These are phyloP conservation scores for Loxodonta africana DNA, from an alignment of 2,113 vertebrate genomes.

Conservation along the genomic window DNA sequence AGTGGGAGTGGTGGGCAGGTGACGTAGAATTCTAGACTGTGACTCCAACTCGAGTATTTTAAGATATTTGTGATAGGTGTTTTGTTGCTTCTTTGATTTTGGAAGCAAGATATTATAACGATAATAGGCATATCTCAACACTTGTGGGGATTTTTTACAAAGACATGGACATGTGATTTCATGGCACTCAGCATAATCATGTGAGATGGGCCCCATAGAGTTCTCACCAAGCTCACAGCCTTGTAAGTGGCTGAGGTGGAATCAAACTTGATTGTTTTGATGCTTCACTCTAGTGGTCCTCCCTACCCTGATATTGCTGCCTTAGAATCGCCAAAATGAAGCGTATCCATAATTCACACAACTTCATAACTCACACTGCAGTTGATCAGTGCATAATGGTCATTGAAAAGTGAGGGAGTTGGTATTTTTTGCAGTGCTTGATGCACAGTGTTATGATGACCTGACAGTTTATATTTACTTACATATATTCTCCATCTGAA, in stretches of 20 bases:
- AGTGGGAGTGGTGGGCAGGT: background rate
- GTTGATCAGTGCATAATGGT: background rate
- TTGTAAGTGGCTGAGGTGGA: background rate
- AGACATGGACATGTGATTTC: background rate
- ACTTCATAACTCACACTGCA: background rate
- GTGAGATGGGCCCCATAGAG: background rate
- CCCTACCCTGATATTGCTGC: background rate
- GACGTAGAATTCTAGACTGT: background rate
- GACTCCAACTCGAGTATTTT: background rate
- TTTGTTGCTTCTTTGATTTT: background rate
- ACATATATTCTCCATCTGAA: background rate
- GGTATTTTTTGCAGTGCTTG: background rate
- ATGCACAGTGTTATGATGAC: background rate
- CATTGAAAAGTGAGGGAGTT: background rate
- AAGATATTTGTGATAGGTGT: background rate
- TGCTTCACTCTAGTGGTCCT: background rate
- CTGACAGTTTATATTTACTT: background rate
- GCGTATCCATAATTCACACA: background rate
- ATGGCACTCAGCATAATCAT: background rate
- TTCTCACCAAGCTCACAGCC: background rate
- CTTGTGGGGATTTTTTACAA: background rate
- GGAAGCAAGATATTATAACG: background rate
- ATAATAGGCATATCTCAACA: background rate
- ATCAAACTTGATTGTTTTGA: background rate
- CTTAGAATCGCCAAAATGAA: background rate